phyloP scores from a whole-genome alignment of 1,140 invertebrate genomes.

The Idris sp. region DNA sequence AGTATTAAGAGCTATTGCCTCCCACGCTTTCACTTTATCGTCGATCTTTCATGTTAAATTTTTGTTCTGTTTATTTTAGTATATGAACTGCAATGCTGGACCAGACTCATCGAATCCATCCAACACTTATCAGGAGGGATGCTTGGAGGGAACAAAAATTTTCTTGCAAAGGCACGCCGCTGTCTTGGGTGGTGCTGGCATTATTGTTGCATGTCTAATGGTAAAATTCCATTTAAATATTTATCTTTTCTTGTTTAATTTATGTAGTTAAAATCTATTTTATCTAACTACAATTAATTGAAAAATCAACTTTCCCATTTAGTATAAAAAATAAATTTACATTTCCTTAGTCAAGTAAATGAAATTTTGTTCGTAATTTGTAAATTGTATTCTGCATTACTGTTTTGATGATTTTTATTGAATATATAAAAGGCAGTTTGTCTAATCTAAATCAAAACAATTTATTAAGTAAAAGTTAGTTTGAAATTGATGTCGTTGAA shows the following conservation, averaged over 20 bases:
- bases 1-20: slow-evolving; percentile 48
- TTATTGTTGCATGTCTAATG: slow-evolving; percentile 89
- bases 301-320: no score
- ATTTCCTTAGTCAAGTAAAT: no score
- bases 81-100: slow-evolving; percentile 81
- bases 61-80: slow-evolving; percentile 75
- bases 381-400: no score
- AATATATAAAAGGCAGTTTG: no score
- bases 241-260: slow-evolving; percentile 1
- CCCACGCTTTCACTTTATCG: slow-evolving; percentile 69
- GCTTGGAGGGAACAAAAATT: slow-evolving; percentile 83
- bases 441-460: no score
- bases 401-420: no score
- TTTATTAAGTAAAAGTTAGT: no score
- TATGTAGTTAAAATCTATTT: no score
- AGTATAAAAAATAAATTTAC: no score
- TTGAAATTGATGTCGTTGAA: no score
- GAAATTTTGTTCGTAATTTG: no score
- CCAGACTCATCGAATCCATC: slow-evolving; percentile 77
- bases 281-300: no score
- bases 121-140: slow-evolving; percentile 86
- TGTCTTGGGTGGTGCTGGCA: slow-evolving; percentile 88
- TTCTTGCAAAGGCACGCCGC: slow-evolving; percentile 88
- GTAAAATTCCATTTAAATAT: slow-evolving; percentile 74
- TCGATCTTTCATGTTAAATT: slow-evolving; percentile 60